phyloP scores from a whole-genome alignment of 2,888 invertebrate genomes.

The Eilema griseolum region DNA sequence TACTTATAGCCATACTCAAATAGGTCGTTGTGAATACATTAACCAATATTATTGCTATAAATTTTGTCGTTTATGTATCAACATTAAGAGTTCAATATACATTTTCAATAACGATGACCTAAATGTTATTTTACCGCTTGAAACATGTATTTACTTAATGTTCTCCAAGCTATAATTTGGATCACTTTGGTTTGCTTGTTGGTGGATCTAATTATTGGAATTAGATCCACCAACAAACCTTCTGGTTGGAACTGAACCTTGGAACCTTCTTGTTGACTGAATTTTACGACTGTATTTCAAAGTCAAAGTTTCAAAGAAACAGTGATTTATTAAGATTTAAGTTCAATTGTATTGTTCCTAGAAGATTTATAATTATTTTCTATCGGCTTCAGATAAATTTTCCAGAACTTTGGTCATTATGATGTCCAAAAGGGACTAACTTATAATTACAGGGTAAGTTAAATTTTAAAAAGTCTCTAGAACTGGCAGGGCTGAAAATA shows the following conservation, averaged over 20 bases:
- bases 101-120: neutral
- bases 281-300: neutral
- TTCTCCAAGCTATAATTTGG: too few relatives aligned
- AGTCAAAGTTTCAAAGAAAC: neutral
- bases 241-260: too few relatives aligned
- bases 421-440: neutral
- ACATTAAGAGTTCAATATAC: neutral
- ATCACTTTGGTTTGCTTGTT: too few relatives aligned
- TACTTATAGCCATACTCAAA: neutral
- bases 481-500: too few relatives aligned
- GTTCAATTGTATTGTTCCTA: neutral
- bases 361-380: neutral
- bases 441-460: too few relatives aligned
- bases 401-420: neutral
- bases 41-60: neutral
- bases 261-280: neutral
- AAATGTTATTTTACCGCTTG: neutral
- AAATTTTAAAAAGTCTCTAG: too few relatives aligned
- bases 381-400: neutral
- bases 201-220: too few relatives aligned
- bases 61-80: neutral
- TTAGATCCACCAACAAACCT: too few relatives aligned
- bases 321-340: neutral
- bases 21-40: neutral
- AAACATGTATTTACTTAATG: neutral